Evolutionary conservation across 2,888 invertebrate genomes (phyloP).

Genomic region (Drosophila fungiperda): DNA sequence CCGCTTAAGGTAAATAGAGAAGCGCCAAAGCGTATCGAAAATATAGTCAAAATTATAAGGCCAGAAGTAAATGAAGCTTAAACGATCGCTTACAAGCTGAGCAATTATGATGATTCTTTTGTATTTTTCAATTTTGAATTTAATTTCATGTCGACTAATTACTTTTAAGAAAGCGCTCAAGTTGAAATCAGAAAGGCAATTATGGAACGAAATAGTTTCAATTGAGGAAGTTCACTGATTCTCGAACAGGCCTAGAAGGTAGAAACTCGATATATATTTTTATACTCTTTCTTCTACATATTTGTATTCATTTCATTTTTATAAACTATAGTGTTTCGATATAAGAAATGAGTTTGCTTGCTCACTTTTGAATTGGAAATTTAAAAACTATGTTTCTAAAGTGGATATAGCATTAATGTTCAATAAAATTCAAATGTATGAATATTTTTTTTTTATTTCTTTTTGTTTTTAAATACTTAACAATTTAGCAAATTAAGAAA

Average conservation of each 20-base stretch:
- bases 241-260: constrained; percentile 3
- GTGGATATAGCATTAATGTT: neutral
- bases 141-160: constrained; percentile 20
- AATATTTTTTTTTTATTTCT: neutral
- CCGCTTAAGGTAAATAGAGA: neutral
- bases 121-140: constrained; percentile 16
- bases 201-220: constrained; percentile 22
- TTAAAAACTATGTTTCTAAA: neutral
- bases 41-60: neutral
- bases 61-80: constrained; percentile 3
- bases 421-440: neutral
- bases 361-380: too few relatives aligned
- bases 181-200: constrained; percentile 15
- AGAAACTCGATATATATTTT: neutral
- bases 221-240: constrained; percentile 17
- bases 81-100: neutral
- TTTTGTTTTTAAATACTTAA: neutral
- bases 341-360: too few relatives aligned
- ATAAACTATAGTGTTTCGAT: neutral
- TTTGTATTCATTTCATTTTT: neutral
- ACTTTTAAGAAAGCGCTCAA: neutral
- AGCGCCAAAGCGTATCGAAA: neutral
- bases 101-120: constrained; percentile 10
- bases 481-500: neutral
- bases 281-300: neutral